These are phyloP conservation scores for Lota lota DNA, from an alignment of 2,113 vertebrate genomes.

Conservation along the genomic window DNA sequence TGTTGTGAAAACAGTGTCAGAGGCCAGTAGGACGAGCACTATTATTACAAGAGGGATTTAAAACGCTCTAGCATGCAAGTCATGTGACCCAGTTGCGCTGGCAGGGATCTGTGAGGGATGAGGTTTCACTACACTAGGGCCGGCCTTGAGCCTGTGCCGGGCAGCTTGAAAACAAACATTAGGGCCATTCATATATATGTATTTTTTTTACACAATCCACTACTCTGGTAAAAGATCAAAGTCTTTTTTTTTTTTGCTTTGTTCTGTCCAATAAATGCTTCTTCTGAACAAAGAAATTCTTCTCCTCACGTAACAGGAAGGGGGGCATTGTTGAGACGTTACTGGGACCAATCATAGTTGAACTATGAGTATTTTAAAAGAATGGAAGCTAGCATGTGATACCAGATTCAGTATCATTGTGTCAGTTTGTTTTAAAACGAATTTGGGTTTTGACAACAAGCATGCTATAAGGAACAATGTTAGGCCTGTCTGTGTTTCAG, in stretches of 20 bases:
- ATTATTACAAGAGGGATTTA: slow-evolving; percentile 60
- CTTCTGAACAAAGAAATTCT: too few species aligned
- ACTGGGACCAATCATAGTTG: too few species aligned
- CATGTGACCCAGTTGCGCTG: slow-evolving; percentile 66
- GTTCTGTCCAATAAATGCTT: neutral
- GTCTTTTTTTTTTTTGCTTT: neutral
- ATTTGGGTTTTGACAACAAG: too few species aligned
- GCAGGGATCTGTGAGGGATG: slow-evolving; percentile 40
- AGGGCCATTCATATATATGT: neutral
- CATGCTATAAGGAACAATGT: too few species aligned
- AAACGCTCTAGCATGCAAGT: slow-evolving; percentile 57
- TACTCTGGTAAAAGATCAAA: neutral
- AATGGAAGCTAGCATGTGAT: too few species aligned
- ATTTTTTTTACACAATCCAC: neutral
- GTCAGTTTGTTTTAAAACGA: too few species aligned
- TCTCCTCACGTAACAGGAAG: too few species aligned
- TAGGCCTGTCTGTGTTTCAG: too few species aligned
- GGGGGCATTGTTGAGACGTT: too few species aligned
- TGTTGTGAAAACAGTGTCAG: slow-evolving; percentile 41
- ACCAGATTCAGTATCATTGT: too few species aligned
- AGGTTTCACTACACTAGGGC: slow-evolving; percentile 43
- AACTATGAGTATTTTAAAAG: too few species aligned
- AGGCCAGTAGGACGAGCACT: slow-evolving; percentile 52
- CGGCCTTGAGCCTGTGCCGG: slow-evolving; percentile 6
- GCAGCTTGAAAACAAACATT: slow-evolving; percentile 18